These are phyloP conservation scores for Chaetura pelagica DNA, from an alignment of 2,113 vertebrate species.

Conservation along the genomic window DNA sequence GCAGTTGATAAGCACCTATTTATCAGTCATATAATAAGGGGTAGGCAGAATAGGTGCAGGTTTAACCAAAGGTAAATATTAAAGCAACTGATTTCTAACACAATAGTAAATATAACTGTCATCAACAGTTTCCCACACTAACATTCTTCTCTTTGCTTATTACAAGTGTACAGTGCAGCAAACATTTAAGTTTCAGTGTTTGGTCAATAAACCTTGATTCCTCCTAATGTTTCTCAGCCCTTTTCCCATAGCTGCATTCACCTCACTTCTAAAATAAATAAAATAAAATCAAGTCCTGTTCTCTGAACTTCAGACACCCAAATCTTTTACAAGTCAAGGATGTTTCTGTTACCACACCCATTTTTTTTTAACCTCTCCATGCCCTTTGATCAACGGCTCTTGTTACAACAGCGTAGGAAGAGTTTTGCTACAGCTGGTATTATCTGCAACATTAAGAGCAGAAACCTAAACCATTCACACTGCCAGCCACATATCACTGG, in stretches of 20 bases:
- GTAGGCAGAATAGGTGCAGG: not conserved
- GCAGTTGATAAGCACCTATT: not conserved
- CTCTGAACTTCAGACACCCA: not conserved
- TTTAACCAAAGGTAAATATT: not conserved
- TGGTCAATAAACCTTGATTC: not conserved
- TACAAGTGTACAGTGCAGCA: not conserved
- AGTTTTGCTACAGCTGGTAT: not conserved
- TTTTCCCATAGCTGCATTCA: not conserved
- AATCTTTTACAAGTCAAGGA: not conserved
- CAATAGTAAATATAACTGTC: not conserved
- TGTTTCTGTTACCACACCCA: constrained; percentile 17
- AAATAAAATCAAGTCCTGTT: not conserved
- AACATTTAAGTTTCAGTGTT: not conserved
- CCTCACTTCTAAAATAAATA: not conserved
- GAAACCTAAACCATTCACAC: not conserved
- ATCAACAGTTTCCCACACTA: not conserved
- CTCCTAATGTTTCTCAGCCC: not conserved
- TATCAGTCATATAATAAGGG: not conserved
- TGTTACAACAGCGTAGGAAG: not conserved
- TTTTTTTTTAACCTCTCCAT: constrained; percentile 15
- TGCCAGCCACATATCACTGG: not conserved
- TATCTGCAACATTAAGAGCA: not conserved
- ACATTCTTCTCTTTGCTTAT: not conserved
- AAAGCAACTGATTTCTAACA: not conserved
- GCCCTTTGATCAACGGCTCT: constrained; percentile 19